Percentiles rank a stretch among this genome's conserved stretches.
Conservation (phyloP, 2,888 invertebrate genomes). For the Plebejus melissa region DNA sequence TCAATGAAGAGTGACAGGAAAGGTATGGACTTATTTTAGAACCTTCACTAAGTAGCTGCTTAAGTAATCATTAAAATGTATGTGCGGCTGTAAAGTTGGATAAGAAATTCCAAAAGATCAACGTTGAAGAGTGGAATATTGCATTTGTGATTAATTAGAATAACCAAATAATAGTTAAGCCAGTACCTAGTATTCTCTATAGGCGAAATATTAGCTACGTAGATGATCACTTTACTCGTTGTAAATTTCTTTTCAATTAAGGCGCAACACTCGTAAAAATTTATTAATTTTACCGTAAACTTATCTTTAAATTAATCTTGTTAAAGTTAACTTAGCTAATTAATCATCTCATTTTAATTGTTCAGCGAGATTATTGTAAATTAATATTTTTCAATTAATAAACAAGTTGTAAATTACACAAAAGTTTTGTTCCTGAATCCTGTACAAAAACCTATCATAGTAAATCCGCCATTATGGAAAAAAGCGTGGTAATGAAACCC, state of each 20-base stretch:
- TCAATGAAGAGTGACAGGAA: not conserved
- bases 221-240: not conserved
- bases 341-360: slow-evolving; percentile 10
- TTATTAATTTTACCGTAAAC: slow-evolving; percentile 12
- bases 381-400: slow-evolving; percentile 9
- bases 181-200: slow-evolving; percentile 54
- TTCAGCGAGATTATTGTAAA: not conserved
- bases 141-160: slow-evolving; percentile 70
- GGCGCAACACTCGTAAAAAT: slow-evolving; percentile 16
- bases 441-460: not conserved
- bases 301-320: slow-evolving; percentile 18
- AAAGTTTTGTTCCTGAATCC: not conserved
- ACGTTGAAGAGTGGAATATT: slow-evolving; percentile 34
- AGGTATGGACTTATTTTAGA: not conserved
- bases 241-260: slow-evolving; percentile 18
- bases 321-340: slow-evolving; percentile 6
- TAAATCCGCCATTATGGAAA: not conserved
- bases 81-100: not conserved
- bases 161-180: slow-evolving; percentile 59
- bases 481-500: not conserved
- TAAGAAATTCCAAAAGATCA: not conserved
- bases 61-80: not conserved
- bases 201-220: slow-evolving; percentile 32
- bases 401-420: not conserved
- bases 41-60: not conserved